Percentiles rank a stretch among this genome's conserved stretches.
Conservation (phyloP, 1,140 invertebrate genomes). For the Zeugodacus cucurbitae region DNA sequence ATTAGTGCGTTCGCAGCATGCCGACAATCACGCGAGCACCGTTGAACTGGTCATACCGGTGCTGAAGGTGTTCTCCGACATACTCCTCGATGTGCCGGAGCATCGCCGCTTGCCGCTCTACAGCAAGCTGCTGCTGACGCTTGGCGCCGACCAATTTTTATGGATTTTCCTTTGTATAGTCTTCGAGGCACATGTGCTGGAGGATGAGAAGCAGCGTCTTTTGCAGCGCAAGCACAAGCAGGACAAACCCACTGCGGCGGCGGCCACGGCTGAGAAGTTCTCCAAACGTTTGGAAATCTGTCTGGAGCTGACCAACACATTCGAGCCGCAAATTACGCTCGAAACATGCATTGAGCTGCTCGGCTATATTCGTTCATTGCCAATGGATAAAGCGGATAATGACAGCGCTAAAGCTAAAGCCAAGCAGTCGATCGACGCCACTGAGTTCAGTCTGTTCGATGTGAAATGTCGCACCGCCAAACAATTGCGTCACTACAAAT, state of each 20-base stretch:
- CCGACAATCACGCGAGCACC: conserved; percentile 61
- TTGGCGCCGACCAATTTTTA: conserved; percentile 77
- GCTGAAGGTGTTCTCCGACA: conserved; percentile 89
- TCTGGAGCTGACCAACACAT: conserved; percentile 74
- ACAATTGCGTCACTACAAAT: conserved; percentile 85
- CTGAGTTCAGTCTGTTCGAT: conserved; percentile 72
- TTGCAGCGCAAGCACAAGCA: conserved; percentile 52
- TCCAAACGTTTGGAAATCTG: conserved; percentile 77
- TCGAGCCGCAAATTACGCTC: conserved; percentile 73
- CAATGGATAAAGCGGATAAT: conserved; percentile 69
- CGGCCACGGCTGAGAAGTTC: conserved; percentile 47
- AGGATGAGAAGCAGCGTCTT: conserved; percentile 63
- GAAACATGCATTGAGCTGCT: conserved; percentile 75
- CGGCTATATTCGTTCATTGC: conserved; percentile 74
- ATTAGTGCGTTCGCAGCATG: conserved; percentile 69
- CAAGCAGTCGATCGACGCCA: conserved; percentile 17
- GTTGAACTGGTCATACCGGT: conserved; percentile 72
- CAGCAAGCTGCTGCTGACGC: conserved; percentile 78
- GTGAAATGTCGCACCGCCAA: conserved; percentile 74
- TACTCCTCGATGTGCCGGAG: conserved; percentile 88
- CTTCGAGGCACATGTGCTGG: conserved; percentile 75
- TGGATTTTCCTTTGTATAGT: conserved; percentile 81
- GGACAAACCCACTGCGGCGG: conserved; percentile 55
- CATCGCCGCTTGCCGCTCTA: conserved; percentile 87
- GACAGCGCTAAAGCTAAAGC: not conserved